phyloP scores from a whole-genome alignment of 2,113 vertebrate genomes.

The Sylvilagus bachmani region DNA sequence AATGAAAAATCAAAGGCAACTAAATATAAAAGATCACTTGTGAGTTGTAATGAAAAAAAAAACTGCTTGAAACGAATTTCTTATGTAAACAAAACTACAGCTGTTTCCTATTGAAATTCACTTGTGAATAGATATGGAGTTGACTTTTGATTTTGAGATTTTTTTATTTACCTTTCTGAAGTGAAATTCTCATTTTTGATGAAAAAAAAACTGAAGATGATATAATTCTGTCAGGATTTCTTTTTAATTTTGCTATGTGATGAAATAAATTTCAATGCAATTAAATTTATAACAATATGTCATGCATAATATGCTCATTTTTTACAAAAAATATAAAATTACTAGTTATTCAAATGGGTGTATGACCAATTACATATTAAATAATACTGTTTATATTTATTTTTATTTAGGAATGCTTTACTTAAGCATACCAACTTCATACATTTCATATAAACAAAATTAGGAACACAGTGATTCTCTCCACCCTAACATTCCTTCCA shows the following conservation, averaged over 20 bases:
- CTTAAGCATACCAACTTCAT: too few species aligned
- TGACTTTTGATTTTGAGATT: background rate
- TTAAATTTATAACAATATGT: background rate
- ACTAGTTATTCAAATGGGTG: background rate
- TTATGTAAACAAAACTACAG: background rate
- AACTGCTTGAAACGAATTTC: background rate
- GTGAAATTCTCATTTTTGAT: background rate
- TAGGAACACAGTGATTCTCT: too few species aligned
- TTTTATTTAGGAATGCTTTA: too few species aligned
- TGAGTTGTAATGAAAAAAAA: background rate
- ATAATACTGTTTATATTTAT: background rate
- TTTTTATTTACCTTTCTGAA: background rate
- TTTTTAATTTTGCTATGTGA: background rate
- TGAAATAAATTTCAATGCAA: background rate
- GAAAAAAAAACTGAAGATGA: background rate
- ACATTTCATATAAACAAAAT: too few species aligned
- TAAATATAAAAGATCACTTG: background rate
- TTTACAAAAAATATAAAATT: background rate
- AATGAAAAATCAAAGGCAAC: conserved; percentile 13
- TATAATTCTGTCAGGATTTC: background rate
- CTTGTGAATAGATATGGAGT: background rate
- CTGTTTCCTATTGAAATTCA: background rate
- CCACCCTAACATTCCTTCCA: too few species aligned
- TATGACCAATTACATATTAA: background rate
- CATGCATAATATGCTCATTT: background rate